phyloP scores from a whole-genome alignment of 2,888 invertebrate genomes.

The Yponomeuta sedellus region DNA sequence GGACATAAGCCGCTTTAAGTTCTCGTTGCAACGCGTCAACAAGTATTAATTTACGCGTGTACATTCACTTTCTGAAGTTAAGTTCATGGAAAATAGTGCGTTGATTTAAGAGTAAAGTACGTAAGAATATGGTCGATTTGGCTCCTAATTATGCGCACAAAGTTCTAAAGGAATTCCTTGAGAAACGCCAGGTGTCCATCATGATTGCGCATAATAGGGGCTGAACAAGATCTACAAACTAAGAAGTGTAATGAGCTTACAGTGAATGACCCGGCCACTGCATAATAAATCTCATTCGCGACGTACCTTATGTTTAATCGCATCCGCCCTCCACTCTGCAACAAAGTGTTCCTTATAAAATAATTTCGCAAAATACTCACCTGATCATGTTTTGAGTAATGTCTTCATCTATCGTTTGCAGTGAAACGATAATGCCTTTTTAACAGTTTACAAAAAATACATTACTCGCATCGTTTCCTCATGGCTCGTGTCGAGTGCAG shows the following conservation, averaged over 20 bases:
- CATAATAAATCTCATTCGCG: constrained; percentile 44
- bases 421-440: not conserved
- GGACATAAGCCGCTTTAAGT: constrained; percentile 5
- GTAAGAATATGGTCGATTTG: too few species aligned
- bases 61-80: constrained; percentile 11
- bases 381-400: not conserved
- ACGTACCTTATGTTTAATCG: constrained; percentile 37
- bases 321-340: constrained; percentile 40
- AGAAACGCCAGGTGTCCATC: too few species aligned
- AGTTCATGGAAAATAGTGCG: constrained; percentile 18
- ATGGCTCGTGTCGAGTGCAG: not conserved
- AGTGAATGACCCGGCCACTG: constrained; percentile 43
- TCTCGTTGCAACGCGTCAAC: not conserved
- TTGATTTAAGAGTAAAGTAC: not conserved
- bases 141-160: too few species aligned
- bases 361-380: not conserved
- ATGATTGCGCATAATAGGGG: too few species aligned
- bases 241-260: constrained; percentile 23
- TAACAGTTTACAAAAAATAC: not conserved
- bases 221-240: constrained; percentile 16
- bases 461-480: constrained; percentile 7
- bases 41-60: not conserved
- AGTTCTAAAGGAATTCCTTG: too few species aligned
- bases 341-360: constrained; percentile 34
- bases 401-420: not conserved